A percentile compares a stretch with the other conserved stretches of the same genome.
phyloP scores from a whole-genome alignment of 2,888 invertebrate species.

The Tolmerus cingulatus region DNA sequence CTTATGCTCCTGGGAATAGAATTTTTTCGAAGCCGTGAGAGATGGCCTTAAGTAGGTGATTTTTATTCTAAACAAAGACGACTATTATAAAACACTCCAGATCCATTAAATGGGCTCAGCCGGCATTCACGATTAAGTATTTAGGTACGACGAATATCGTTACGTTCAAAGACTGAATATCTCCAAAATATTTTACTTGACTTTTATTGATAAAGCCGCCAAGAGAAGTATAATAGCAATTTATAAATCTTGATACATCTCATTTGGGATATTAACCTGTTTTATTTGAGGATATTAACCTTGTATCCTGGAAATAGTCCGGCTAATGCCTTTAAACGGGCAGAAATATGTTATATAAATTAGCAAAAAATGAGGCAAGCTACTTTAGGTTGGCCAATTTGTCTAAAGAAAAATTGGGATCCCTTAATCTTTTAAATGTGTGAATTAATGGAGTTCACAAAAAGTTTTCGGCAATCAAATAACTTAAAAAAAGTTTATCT shows the following conservation, averaged over 20 bases:
- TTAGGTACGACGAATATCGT: neutral
- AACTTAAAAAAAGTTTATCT: too few relatives aligned
- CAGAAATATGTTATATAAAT: too few relatives aligned
- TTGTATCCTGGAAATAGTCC: neutral
- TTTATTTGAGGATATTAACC: neutral
- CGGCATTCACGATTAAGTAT: neutral
- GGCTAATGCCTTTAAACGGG: neutral
- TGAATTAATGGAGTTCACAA: neutral
- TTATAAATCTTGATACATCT: neutral
- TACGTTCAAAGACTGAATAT: neutral
- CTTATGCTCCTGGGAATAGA: neutral
- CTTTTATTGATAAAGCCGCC: neutral
- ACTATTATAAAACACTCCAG: neutral
- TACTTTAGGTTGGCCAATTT: too few relatives aligned
- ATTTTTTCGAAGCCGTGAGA: neutral
- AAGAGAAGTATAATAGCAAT: neutral
- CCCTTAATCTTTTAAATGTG: too few relatives aligned
- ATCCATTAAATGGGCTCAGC: neutral
- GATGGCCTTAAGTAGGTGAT: neutral
- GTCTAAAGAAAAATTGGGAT: too few relatives aligned
- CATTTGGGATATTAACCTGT: neutral
- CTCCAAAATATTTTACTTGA: neutral
- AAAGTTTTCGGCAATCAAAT: neutral
- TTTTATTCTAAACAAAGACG: neutral
- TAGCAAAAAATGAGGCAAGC: too few relatives aligned